phyloP scores from a whole-genome alignment of 2,797 vertebrate genomes.

The Anabacerthia variegaticeps region DNA sequence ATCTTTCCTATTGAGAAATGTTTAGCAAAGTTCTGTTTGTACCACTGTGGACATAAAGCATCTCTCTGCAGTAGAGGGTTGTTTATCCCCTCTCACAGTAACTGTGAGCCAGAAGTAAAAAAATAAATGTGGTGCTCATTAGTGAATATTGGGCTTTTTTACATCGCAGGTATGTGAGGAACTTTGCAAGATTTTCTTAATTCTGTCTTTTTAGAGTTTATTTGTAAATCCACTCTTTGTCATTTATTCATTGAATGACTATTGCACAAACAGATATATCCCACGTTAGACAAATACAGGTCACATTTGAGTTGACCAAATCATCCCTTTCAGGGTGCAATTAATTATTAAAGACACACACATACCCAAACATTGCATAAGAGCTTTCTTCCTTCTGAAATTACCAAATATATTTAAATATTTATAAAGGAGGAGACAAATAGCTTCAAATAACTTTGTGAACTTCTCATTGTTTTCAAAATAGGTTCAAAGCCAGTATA shows the following conservation, averaged over 20 bases:
- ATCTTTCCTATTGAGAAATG: neutral
- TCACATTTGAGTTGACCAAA: neutral
- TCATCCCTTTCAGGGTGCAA: neutral
- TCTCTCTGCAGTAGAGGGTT: neutral
- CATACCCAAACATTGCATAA: neutral
- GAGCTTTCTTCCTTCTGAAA: neutral
- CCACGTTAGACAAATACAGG: neutral
- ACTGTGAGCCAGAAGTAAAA: neutral
- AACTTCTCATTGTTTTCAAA: neutral
- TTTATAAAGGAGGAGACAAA: neutral
- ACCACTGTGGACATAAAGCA: fast-evolving
- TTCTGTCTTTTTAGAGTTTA: neutral
- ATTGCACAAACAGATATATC: neutral
- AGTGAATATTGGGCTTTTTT: neutral
- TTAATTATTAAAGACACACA: conserved; percentile 3
- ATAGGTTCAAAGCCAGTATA: neutral
- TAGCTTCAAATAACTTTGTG: neutral
- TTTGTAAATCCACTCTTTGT: neutral
- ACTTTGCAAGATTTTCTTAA: neutral
- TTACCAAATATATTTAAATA: neutral
- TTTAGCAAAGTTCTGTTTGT: neutral
- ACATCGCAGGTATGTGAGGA: neutral
- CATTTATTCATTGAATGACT: neutral
- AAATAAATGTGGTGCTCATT: fast-evolving
- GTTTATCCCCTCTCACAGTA: neutral